Percentiles rank a stretch among this genome's conserved stretches.
These are phyloP conservation scores for Coracias cyanogaster DNA, from an alignment of 2,797 vertebrate species.

Conservation along the genomic window DNA sequence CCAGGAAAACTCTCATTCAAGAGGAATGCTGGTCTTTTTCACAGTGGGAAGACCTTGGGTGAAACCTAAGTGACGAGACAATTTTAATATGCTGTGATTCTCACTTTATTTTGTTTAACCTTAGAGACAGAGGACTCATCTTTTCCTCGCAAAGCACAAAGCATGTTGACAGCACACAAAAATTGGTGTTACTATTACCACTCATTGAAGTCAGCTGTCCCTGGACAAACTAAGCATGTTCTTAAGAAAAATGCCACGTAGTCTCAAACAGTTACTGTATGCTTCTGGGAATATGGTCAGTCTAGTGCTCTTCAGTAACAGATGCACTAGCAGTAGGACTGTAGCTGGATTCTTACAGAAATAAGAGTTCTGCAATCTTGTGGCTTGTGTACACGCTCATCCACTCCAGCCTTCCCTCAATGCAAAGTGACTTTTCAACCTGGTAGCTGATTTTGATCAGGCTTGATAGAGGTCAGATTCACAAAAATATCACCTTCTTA, in stretches of 20 bases:
- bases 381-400: not conserved
- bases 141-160: not conserved
- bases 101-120: not conserved
- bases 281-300: not conserved
- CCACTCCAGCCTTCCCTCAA: not conserved
- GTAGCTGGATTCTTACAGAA: accelerated
- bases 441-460: not conserved
- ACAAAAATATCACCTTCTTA: not conserved
- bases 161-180: not conserved
- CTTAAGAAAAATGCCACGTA: not conserved
- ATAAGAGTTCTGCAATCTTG: not conserved
- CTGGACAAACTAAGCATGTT: not conserved
- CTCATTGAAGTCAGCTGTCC: not conserved
- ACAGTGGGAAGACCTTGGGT: not conserved
- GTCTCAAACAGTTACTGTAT: not conserved
- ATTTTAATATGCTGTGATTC: not conserved
- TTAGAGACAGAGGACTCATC: not conserved
- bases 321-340: not conserved
- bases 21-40: not conserved
- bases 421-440: not conserved
- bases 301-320: not conserved
- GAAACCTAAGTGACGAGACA: not conserved
- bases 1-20: not conserved
- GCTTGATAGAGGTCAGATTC: not conserved
- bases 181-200: not conserved